A percentile compares a stretch with the other conserved stretches of the same genome.
phyloP scores from a whole-genome alignment of 2,797 vertebrate genomes.

The Alauda arvensis region DNA sequence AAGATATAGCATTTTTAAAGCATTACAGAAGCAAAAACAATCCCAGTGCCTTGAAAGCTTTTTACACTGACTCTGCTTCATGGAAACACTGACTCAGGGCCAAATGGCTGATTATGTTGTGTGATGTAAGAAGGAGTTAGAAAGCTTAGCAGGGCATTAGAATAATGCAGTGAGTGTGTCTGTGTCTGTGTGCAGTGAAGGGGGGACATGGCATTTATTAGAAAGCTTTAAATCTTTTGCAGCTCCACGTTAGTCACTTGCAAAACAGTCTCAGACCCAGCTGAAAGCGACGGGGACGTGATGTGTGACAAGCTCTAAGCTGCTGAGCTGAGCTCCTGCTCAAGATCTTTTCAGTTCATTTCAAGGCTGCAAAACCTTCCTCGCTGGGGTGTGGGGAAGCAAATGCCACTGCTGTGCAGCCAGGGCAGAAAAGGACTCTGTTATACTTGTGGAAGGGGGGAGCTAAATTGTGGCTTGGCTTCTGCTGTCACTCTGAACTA shows the following conservation, averaged over 20 bases:
- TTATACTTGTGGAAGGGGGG: neutral
- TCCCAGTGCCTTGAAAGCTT: constrained; percentile 50
- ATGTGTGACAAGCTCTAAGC: neutral
- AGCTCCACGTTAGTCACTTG: neutral
- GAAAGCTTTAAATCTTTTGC: constrained; percentile 46
- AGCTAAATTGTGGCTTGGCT: neutral
- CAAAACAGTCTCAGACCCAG: neutral
- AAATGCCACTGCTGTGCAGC: neutral
- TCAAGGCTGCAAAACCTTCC: constrained; percentile 8
- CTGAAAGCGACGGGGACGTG: neutral
- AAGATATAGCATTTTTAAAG: constrained; percentile 56
- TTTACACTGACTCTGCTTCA: constrained; percentile 49
- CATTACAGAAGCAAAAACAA: constrained; percentile 60
- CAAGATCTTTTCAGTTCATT: neutral
- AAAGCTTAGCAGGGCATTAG: constrained; percentile 56
- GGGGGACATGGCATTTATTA: constrained; percentile 34
- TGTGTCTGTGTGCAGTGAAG: neutral
- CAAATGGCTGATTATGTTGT: constrained; percentile 53
- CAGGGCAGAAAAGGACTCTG: neutral
- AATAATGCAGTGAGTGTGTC: constrained; percentile 47
- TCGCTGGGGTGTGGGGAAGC: neutral
- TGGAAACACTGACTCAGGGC: constrained; percentile 54
- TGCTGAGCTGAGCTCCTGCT: neutral
- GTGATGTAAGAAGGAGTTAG: constrained; percentile 60
- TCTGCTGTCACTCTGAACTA: neutral